Conservation (phyloP, 2,888 invertebrate genomes). For the Parapristionchus giblindavisi region DNA sequence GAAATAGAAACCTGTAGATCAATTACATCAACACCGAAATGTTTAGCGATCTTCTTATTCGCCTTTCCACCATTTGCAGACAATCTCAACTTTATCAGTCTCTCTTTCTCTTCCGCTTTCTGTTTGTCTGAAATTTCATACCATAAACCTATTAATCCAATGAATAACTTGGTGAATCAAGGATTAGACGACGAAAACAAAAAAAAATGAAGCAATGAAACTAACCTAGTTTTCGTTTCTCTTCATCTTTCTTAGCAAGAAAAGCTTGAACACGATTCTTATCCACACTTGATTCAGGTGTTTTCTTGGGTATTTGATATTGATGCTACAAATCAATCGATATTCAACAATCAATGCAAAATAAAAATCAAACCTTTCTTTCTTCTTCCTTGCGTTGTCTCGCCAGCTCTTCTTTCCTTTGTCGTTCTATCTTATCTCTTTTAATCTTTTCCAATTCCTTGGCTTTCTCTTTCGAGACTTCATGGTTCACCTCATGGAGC, state of each 20-base stretch:
- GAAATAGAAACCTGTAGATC: slow-evolving; percentile 53
- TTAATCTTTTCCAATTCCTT: slow-evolving; percentile 39
- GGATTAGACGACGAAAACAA: neutral
- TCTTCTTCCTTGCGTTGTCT: slow-evolving; percentile 42
- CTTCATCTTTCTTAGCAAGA: slow-evolving; percentile 47
- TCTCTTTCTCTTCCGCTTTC: slow-evolving; percentile 51
- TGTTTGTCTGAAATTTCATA: slow-evolving; percentile 40
- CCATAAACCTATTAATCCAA: neutral
- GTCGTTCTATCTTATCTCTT: slow-evolving; percentile 40
- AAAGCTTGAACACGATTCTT: slow-evolving; percentile 45
- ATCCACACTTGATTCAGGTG: slow-evolving; percentile 42
- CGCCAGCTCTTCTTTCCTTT: slow-evolving; percentile 41
- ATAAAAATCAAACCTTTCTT: too few species aligned
- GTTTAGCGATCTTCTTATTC: slow-evolving; percentile 63
- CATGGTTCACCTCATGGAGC: slow-evolving; percentile 42
- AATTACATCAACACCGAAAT: slow-evolving; percentile 58
- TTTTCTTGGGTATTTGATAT: slow-evolving; percentile 58
- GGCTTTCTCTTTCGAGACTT: slow-evolving; percentile 33
- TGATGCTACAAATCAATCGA: slow-evolving; percentile 43
- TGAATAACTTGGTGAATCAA: neutral
- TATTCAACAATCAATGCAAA: neutral
- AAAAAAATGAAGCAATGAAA: neutral
- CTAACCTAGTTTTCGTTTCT: slow-evolving; percentile 44
- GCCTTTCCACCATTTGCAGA: slow-evolving; percentile 63
- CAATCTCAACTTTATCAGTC: slow-evolving; percentile 55